A percentile compares a stretch with the other conserved stretches of the same genome.
Conservation (phyloP, 2,888 invertebrate genomes). For the Polymixis lichenea region DNA sequence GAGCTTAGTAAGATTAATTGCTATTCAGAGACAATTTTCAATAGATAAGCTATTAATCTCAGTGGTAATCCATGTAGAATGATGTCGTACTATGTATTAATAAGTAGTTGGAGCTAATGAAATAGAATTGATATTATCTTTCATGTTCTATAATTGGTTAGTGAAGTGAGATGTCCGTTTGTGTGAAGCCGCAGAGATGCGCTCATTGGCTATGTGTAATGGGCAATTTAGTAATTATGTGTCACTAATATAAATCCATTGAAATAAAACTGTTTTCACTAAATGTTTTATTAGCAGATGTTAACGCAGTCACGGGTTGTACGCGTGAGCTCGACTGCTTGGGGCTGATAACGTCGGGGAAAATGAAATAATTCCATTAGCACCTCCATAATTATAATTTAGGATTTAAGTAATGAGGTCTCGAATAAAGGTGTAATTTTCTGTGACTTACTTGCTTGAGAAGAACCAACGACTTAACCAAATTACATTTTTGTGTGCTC, state of each 20-base stretch:
- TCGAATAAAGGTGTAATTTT: constrained; percentile 30
- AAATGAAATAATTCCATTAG: constrained; percentile 53
- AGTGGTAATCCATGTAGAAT: constrained; percentile 38
- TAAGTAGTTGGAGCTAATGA: constrained; percentile 47
- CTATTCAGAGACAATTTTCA: constrained; percentile 51
- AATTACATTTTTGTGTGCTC: constrained; percentile 26
- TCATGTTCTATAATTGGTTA: constrained; percentile 51
- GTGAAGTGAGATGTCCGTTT: constrained; percentile 49
- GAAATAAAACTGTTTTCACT: constrained; percentile 36
- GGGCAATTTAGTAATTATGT: constrained; percentile 46
- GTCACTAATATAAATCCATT: constrained; percentile 29
- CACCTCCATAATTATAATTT: constrained; percentile 48
- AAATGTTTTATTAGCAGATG: constrained; percentile 32
- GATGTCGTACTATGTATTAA: constrained; percentile 29
- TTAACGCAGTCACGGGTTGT: constrained; percentile 29
- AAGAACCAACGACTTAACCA: constrained; percentile 12
- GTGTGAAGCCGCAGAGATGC: constrained; percentile 40
- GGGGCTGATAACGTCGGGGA: constrained; percentile 6
- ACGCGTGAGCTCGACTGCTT: constrained; percentile 20
- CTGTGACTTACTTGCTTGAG: constrained; percentile 29
- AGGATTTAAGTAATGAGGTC: constrained; percentile 43
- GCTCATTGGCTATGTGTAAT: constrained; percentile 40
- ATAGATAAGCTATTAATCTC: constrained; percentile 49
- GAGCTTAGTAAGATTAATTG: constrained; percentile 57
- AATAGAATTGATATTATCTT: constrained; percentile 52